Conservation (phyloP, 2,888 invertebrate species). For the Rhagophthalmus giganteus region DNA sequence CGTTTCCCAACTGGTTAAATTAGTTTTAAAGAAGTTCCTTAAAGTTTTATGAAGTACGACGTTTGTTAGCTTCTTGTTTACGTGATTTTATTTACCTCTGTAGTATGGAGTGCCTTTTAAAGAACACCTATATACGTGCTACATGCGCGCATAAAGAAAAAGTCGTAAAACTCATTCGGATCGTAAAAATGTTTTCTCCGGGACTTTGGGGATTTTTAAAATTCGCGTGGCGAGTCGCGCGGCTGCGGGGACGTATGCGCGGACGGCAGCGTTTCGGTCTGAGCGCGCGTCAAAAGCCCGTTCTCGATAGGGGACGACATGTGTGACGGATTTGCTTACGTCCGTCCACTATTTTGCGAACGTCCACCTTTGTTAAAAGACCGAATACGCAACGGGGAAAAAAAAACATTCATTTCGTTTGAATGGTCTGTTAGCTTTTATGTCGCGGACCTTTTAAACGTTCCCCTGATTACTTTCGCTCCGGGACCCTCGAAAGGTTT, state of each 20-base stretch:
- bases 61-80: conserved; percentile 19
- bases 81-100: conserved; percentile 19
- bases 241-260: neutral
- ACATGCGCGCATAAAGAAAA: conserved; percentile 10
- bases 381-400: conserved; percentile 4
- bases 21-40: conserved; percentile 21
- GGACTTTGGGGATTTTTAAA: conserved; percentile 9
- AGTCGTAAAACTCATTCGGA: conserved; percentile 3
- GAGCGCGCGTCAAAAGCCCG: neutral
- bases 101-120: conserved; percentile 8
- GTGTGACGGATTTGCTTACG: conserved; percentile 7
- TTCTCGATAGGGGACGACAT: conserved; percentile 1
- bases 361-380: conserved; percentile 10
- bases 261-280: neutral
- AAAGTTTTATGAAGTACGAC: conserved; percentile 17
- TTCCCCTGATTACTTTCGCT: conserved; percentile 2
- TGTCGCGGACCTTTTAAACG: neutral
- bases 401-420: conserved; percentile 4
- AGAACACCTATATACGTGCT: conserved; percentile 5
- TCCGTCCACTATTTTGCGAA: conserved; percentile 1
- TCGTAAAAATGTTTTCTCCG: conserved; percentile 5
- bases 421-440: neutral
- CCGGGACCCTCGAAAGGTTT: conserved; percentile 3
- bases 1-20: conserved; percentile 19
- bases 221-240: neutral